Base-by-base conservation (phyloP, 2,888 invertebrate genomes). In the Drepanosiphum platanoidis region DNA sequence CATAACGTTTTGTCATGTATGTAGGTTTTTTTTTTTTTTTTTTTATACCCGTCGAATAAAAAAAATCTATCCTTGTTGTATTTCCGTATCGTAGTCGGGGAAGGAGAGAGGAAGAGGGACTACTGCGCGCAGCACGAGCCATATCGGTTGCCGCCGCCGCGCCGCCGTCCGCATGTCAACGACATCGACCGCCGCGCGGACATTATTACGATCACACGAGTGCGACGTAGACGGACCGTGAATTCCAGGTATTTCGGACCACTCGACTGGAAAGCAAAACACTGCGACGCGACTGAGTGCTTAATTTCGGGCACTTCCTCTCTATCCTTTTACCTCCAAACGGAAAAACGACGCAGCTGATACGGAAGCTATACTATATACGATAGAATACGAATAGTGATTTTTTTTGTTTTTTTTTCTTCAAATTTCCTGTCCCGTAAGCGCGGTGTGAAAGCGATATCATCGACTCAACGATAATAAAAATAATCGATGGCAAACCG, bases 301-400 rank as follows among this genome's bases (percentile, higher is more conserved):
- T 58, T 82, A 81, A 82, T 82, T 82, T 82, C 30, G 71, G 72
- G 39, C 71, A 61, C 71, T 82, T 72, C 81, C 71, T 82, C 71
- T 72, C 58, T n/a, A n/a, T n/a, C n/a, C n/a, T n/a, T n/a, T n/a
- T n/a, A n/a, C n/a, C n/a, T n/a, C n/a, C n/a, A 18, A 15, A 58
- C 18, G 39, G 58, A 8, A 71, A 81, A 81, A 71, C 36, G 30
- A 27, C 36, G 27, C 77, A 64, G 39, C 77, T 64, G 77, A 64
- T 78, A 39, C 39, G 64, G 80, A 71, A 66, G 46, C 36, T 61
- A 66, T 46, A 36, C 32, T 7, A 34, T 46, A 52, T 34, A 4
- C 22, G 30, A 70, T 36, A 36, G n/a, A 18, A 5, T 74, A 27
- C n/a, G n/a, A 61, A 75, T 15, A 61, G 27, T 61, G 61, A 61